Conservation (phyloP, 2,888 invertebrate species). For the Harpalus rufipes region DNA sequence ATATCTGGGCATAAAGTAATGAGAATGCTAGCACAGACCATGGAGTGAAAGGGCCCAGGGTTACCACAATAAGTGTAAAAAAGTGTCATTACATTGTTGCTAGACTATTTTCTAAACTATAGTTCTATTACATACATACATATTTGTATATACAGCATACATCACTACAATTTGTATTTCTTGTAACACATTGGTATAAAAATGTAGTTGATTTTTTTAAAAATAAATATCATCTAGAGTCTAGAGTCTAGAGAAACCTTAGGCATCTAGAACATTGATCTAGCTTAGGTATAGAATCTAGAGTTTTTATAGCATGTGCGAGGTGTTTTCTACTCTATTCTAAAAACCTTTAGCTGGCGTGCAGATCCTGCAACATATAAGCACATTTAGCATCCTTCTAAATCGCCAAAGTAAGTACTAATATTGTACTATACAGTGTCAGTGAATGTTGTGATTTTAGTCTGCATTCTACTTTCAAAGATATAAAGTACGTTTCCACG, state of each 20-base stretch:
- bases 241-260: background rate
- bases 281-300: background rate
- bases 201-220: background rate
- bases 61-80: too few relatives aligned
- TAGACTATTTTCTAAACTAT: background rate
- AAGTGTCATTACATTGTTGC: too few relatives aligned
- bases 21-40: too few relatives aligned
- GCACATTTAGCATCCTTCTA: conserved; percentile 52
- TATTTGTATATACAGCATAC: background rate
- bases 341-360: conserved; percentile 54
- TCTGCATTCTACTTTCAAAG: too few relatives aligned
- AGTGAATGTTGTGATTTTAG: too few relatives aligned
- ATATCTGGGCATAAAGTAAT: too few relatives aligned
- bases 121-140: background rate
- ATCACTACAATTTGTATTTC: background rate
- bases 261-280: conserved; percentile 30
- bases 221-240: background rate
- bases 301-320: conserved; percentile 4
- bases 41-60: too few relatives aligned
- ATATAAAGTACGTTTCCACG: too few relatives aligned
- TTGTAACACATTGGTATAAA: background rate
- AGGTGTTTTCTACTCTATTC: conserved; percentile 18
- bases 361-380: conserved; percentile 64
- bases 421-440: background rate
- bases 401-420: background rate